A percentile compares a stretch with the other conserved stretches of the same genome.
Conservation (phyloP, 1,140 invertebrate species). For the Camponotus floridanus region DNA sequence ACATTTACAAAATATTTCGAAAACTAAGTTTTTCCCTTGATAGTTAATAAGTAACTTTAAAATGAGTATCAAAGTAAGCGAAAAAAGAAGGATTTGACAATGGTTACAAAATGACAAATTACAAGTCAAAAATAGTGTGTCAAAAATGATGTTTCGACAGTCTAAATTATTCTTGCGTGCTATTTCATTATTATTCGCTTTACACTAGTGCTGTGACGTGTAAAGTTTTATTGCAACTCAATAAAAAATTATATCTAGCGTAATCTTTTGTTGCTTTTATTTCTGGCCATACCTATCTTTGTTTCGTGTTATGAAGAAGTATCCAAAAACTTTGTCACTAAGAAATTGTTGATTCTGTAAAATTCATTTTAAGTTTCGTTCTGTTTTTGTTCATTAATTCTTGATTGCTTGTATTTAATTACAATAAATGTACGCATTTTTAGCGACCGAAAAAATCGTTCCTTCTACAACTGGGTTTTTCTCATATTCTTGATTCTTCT, state of each 20-base stretch:
- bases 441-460: background rate
- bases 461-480: constrained; percentile 7
- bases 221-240: background rate
- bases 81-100: too few relatives aligned
- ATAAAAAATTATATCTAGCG: too few relatives aligned
- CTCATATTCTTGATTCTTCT: constrained; percentile 6
- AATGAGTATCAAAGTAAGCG: too few relatives aligned
- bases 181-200: too few relatives aligned
- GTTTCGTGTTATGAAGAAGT: background rate
- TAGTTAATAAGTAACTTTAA: too few relatives aligned
- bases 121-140: too few relatives aligned
- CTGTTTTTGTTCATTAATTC: background rate
- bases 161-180: too few relatives aligned
- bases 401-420: constrained; percentile 57
- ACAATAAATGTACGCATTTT: constrained; percentile 19
- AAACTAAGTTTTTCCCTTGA: too few relatives aligned
- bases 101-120: too few relatives aligned
- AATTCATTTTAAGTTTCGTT: background rate
- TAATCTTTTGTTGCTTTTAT: background rate
- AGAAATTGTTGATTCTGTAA: background rate
- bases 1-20: too few relatives aligned
- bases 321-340: background rate
- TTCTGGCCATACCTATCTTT: background rate
- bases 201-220: too few relatives aligned
- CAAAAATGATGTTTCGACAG: too few relatives aligned